These are phyloP conservation scores for Pseudobourletiella spinata DNA, from an alignment of 1,140 invertebrate species.

Conservation along the genomic window DNA sequence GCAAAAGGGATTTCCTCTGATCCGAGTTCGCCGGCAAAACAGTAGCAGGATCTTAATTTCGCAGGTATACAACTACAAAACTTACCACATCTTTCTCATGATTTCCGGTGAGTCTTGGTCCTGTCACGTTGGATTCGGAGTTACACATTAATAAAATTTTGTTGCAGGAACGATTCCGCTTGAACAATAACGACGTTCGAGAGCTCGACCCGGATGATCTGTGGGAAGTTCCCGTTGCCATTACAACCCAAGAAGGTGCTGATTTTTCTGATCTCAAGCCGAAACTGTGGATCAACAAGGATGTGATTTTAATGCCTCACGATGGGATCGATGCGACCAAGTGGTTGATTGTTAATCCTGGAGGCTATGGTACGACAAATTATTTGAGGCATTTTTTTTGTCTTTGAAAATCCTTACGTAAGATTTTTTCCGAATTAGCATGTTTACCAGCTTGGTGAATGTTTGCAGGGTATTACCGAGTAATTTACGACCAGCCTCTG, in stretches of 20 bases:
- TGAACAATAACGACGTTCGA: background rate
- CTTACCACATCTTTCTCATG: no score
- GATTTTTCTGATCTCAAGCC: background rate
- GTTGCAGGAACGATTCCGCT: background rate
- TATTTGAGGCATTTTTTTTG: background rate
- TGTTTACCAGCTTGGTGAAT: background rate
- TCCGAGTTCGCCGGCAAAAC: conserved; percentile 49
- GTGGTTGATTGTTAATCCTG: conserved; percentile 18
- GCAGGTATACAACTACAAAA: no score
- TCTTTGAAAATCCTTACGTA: background rate
- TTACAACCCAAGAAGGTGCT: background rate
- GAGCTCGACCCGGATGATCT: conserved; percentile 17
- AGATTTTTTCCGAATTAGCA: background rate
- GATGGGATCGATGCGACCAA: conserved; percentile 6
- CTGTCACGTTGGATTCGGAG: no score
- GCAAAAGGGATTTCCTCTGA: conserved; percentile 74
- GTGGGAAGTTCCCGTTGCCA: conserved; percentile 12
- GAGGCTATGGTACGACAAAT: conserved; percentile 22
- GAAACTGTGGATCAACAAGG: conserved; percentile 9
- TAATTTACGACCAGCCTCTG: conserved; percentile 60
- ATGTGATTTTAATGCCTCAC: background rate
- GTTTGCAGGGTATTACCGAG: conserved; percentile 62
- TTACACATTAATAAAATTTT: no score
- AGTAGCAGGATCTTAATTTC: background rate
- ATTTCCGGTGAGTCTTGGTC: no score